Base-by-base conservation (phyloP, 2,797 vertebrate genomes). In the Hipposideros larvatus region DNA sequence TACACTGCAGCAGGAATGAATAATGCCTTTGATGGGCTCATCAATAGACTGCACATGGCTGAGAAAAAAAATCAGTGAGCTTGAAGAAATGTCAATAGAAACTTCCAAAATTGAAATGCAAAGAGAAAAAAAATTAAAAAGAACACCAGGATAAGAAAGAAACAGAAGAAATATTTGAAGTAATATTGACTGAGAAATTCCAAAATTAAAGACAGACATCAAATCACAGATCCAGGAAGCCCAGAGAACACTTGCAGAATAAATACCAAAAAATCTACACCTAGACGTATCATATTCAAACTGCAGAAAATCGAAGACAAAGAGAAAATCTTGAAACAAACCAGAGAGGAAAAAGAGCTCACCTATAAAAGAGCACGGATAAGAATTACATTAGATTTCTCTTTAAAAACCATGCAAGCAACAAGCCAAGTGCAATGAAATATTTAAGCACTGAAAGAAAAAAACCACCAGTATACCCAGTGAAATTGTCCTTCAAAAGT, bases 61-160 rank as follows among this genome's bases (percentile, higher is more conserved):
- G 15, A 70, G 59, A n/a, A 82, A 87, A 87, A 92, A n/a, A 83
- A 82, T 66, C 11, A 94, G 73, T 92, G 53, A 88, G 34, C 53
- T 53, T 92, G 70, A 61, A 34, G 51, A 79, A 84, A 87, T 83
- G 77, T 88, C 90, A 92, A 8, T 14, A 74, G n/a, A 61, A 92
- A 77, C 22, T 83, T 74, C 61, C 26, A 61, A 92, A 83, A 88
- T 2, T 74, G 31, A 87, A 91, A 68, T 66, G 26, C 26, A 87
- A 59, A 59, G n/a, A 70, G 53, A 61, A 55, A 61, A 85, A 59
- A 65, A 31, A 8, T 31, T 13, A 73, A 43, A 83, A 87, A 88
- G 31, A 92, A 34, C 13, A 77, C 5, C 21, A 95, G 78, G 28
- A 91, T 43, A 79, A 87, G n/a, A 80, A 87, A 59, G 41, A 26